These are phyloP conservation scores for Drosophila rhopaloa DNA, from an alignment of 1,140 invertebrate species.

Conservation along the genomic window DNA sequence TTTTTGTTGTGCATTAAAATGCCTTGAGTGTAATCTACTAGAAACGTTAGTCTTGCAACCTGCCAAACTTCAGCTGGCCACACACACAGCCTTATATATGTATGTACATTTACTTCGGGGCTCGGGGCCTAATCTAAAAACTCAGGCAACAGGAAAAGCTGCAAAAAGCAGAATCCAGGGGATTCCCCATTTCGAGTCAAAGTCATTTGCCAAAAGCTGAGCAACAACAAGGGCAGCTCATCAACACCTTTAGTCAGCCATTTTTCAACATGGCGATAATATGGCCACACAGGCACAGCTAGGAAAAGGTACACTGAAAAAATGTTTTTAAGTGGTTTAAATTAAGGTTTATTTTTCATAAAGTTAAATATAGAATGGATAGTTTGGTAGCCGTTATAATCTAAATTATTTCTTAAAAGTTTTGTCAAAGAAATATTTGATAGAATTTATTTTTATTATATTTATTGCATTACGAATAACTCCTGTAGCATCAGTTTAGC, in stretches of 20 bases:
- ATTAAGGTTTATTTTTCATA: too few species aligned
- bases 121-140: conserved; percentile 48
- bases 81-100: conserved; percentile 13
- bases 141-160: conserved; percentile 15
- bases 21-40: conserved; percentile 52
- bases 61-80: conserved; percentile 48
- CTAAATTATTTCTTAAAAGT: too few species aligned
- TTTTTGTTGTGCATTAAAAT: conserved; percentile 53
- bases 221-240: conserved; percentile 63
- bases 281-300: conserved; percentile 33
- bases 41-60: conserved; percentile 42
- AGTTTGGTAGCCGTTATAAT: too few species aligned
- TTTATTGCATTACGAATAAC: too few species aligned
- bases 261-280: conserved; percentile 66
- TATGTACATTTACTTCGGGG: conserved; percentile 4
- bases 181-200: conserved; percentile 48
- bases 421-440: too few species aligned
- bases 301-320: conserved; percentile 5
- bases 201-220: conserved; percentile 72
- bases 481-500: too few species aligned
- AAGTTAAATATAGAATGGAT: too few species aligned
- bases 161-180: conserved; percentile 20
- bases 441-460: too few species aligned
- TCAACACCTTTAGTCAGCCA: conserved; percentile 79
- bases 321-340: too few species aligned